Evolutionary conservation across 1,140 invertebrate genomes (phyloP).

Genomic region (Hormaphis cornu): DNA sequence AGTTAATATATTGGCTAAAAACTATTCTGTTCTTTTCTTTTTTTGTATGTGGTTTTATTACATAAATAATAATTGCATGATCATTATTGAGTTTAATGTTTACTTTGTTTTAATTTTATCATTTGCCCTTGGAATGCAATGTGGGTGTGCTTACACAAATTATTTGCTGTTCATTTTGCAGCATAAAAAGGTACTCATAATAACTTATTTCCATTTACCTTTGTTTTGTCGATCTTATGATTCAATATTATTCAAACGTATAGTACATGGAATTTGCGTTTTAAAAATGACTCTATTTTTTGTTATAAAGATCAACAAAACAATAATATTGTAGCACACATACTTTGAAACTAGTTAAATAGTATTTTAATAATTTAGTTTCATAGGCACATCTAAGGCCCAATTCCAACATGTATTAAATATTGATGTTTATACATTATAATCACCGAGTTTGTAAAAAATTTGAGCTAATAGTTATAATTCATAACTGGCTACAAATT

Average conservation of each 20-base stretch:
- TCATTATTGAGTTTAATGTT: conserved; percentile 20
- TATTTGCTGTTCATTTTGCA: conserved; percentile 22
- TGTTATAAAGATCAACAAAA: conserved; percentile 14
- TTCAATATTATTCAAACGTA: background rate
- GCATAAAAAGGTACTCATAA: conserved; percentile 26
- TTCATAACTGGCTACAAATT: too few relatives aligned
- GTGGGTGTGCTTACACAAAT: conserved; percentile 28
- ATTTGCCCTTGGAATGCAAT: conserved; percentile 28
- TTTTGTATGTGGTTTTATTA: background rate
- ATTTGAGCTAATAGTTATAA: too few relatives aligned
- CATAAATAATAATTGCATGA: conserved; percentile 8
- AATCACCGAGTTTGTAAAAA: background rate
- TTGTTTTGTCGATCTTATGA: conserved; percentile 19
- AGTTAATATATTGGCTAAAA: background rate
- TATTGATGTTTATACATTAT: too few relatives aligned
- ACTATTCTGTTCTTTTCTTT: too few relatives aligned
- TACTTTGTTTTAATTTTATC: conserved; percentile 28
- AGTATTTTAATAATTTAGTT: background rate
- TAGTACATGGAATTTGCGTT: background rate
- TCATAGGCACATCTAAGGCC: background rate
- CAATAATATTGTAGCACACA: background rate
- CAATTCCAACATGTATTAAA: background rate
- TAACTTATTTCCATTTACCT: background rate
- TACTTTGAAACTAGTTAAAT: background rate
- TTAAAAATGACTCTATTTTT: background rate